Conservation (phyloP, 92 coral and sea anemone genomes). For the Parazoanthus atlanticus region DNA sequence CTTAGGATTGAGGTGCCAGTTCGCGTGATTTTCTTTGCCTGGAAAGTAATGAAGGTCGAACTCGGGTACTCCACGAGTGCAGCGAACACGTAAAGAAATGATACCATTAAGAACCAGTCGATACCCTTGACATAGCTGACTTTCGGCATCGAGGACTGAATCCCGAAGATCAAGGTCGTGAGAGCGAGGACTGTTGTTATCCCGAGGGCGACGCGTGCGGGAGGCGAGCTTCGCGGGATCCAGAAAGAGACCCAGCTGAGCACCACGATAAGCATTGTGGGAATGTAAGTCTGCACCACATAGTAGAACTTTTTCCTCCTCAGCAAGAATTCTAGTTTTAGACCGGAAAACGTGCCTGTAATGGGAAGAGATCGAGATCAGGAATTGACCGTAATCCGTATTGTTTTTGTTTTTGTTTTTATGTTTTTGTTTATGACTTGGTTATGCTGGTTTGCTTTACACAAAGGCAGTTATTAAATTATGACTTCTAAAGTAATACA, state of each 20-base stretch:
- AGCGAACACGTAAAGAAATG: constrained; percentile 86
- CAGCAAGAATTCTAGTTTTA: constrained; percentile 59
- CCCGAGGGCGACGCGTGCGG: constrained; percentile 98
- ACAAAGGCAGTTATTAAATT: too few relatives aligned
- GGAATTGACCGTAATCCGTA: too few relatives aligned
- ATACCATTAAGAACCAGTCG: constrained; percentile 92
- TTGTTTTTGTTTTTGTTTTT: too few relatives aligned
- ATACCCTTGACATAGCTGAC: constrained; percentile 96
- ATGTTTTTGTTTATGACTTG: too few relatives aligned
- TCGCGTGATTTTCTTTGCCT: constrained; percentile 80
- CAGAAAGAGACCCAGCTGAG: constrained; percentile 97
- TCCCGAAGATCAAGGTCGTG: constrained; percentile 92
- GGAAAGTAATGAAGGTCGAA: constrained; percentile 87
- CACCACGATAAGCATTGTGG: constrained; percentile 77
- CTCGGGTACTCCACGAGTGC: constrained; percentile 96
- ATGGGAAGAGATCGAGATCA: not conserved
- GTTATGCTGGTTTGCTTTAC: too few relatives aligned
- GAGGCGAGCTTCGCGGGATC: constrained; percentile 97
- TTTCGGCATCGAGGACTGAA: constrained; percentile 92
- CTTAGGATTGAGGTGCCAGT: constrained; percentile 77
- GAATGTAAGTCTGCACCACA: constrained; percentile 88
- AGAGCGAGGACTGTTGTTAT: constrained; percentile 97
- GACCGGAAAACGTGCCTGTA: constrained; percentile 71
- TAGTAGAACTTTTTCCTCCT: constrained; percentile 88
- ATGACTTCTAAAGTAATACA: too few relatives aligned